These are phyloP conservation scores for Phalacrocorax carbo DNA, from an alignment of 2,113 vertebrate genomes.

Conservation along the genomic window DNA sequence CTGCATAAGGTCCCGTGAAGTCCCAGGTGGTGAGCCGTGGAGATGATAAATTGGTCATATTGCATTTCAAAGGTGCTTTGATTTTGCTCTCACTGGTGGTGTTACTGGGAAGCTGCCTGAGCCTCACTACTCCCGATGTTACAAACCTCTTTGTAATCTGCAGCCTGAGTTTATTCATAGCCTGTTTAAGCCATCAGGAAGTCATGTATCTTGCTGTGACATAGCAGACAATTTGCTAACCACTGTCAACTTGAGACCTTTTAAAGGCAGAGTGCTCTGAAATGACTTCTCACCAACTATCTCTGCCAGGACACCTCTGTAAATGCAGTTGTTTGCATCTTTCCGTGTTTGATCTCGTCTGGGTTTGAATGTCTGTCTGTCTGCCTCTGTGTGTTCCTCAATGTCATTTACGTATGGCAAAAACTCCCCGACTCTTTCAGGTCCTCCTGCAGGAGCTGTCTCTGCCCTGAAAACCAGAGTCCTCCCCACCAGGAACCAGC, in stretches of 20 bases:
- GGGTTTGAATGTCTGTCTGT: background rate
- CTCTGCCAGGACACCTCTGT: background rate
- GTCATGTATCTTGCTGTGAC: background rate
- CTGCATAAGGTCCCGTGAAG: accelerated
- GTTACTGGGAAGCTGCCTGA: background rate
- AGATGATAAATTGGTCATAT: background rate
- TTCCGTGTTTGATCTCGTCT: background rate
- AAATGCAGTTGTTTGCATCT: background rate
- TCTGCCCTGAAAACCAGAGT: background rate
- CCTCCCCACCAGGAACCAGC: accelerated
- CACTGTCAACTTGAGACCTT: background rate
- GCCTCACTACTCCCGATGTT: background rate
- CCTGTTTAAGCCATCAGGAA: background rate
- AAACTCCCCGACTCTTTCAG: background rate
- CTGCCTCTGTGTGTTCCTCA: background rate
- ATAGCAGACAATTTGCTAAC: background rate
- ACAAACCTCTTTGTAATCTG: background rate
- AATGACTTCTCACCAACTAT: background rate
- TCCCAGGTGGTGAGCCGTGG: background rate
- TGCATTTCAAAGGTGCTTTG: background rate
- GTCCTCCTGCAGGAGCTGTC: background rate
- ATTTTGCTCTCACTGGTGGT: background rate
- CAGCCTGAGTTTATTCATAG: background rate
- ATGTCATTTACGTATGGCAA: background rate
- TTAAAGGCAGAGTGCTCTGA: background rate